Base-by-base conservation (phyloP, 2,888 invertebrate species). In the Luffia ferchaultella region DNA sequence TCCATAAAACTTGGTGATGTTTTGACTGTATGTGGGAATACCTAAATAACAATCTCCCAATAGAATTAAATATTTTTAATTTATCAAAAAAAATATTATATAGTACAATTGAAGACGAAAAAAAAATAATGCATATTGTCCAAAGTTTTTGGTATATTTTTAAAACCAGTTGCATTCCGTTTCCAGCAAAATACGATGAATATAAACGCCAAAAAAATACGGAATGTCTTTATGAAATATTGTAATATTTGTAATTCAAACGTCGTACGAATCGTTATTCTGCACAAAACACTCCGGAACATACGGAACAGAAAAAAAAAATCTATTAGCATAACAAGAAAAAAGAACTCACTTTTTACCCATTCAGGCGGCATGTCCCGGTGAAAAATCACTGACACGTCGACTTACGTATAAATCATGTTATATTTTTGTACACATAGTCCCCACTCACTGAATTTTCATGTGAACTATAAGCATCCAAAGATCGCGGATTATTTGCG, bases 351-450 rank as follows among this genome's bases (percentile, higher is more conserved):
- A 78, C 76, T 59, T 65, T 63, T 65, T 63, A 56, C 56, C 62
- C 65, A 68, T 71, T 66, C 70, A 73, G 67, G 63, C 63, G 67
- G 62, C 56, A 52, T 60, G 55, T 61, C 60, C 60, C 56, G 59
- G 60, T 53, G 56, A 53, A 57, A 63, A 64, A 63, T 66, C 55
- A 56, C 52, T 65, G 61, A 62, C 61, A 68, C 63, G 61, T 62
- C 60, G 62, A 60, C 70, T 62, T 52, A 48, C 54, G 60, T 65
- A 69, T 72, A 70, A 68, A 73, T 68, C 73, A 75, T 73, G 66
- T 59, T 57, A 64, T 67, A 62, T 49, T 55, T 57, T 62, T 58
- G 40, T 18, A 3, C 49, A 49, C 52, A 50, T 48, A 50, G 55
- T 54, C 53, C 62, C 62, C 60, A 58, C 72, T 73, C 74, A 68